Conservation (phyloP, 2,797 vertebrate species). For the Propithecus perrieri region DNA sequence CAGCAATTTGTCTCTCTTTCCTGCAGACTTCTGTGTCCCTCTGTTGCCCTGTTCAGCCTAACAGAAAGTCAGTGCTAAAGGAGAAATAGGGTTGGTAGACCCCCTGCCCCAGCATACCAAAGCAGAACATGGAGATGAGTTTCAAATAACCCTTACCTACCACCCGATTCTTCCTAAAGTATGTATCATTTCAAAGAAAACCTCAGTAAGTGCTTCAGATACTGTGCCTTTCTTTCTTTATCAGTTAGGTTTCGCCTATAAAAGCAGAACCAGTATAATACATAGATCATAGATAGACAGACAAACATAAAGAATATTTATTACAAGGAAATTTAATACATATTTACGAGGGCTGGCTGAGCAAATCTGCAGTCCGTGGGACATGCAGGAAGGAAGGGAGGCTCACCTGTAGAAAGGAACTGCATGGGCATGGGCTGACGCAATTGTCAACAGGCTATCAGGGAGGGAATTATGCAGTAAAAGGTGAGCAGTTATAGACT, state of each 20-base stretch:
- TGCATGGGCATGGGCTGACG: not conserved
- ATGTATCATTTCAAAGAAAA: not conserved
- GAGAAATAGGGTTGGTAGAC: not conserved
- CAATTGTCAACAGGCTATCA: not conserved
- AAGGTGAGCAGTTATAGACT: not conserved
- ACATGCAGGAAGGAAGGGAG: not conserved
- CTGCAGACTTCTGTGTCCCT: not conserved
- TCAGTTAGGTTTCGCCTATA: not conserved
- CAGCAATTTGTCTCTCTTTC: not conserved
- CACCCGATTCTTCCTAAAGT: not conserved
- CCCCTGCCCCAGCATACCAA: not conserved
- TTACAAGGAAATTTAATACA: not conserved
- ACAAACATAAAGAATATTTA: not conserved
- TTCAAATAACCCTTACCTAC: not conserved
- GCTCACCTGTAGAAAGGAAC: not conserved
- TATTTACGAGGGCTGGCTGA: not conserved
- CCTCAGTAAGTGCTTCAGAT: not conserved
- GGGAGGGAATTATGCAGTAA: not conserved
- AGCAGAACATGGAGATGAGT: not conserved
- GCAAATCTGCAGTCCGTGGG: not conserved
- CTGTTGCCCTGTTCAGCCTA: not conserved
- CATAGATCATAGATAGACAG: not conserved
- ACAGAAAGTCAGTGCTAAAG: not conserved
- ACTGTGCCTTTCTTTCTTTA: not conserved
- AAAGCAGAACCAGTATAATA: not conserved